Evolutionary conservation across 2,888 invertebrate species (phyloP).

Genomic region (Melieria picta): DNA sequence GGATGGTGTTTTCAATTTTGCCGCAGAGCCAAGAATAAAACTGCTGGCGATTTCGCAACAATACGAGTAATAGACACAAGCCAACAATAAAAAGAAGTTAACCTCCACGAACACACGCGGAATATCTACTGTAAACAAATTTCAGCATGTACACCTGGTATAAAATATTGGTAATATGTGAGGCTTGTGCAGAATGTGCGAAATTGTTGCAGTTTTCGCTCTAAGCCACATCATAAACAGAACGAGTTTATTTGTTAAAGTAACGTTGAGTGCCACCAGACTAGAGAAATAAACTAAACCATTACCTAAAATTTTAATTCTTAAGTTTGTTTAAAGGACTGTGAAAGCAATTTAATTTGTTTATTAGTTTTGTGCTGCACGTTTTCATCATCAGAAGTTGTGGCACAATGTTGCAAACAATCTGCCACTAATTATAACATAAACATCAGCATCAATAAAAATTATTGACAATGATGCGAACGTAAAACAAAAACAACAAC

Average conservation of each 20-base stretch:
- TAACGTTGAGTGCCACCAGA: no score
- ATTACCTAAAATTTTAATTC: no score
- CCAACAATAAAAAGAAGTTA: conserved; percentile 22
- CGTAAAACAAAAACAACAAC: background rate
- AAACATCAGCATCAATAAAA: background rate
- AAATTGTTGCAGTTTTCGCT: background rate
- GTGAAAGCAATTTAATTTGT: no score
- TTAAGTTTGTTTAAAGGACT: no score
- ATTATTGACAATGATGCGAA: background rate
- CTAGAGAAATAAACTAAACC: no score
- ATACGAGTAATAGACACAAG: conserved; percentile 1
- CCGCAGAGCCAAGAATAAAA: conserved; percentile 11
- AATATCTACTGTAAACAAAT: background rate
- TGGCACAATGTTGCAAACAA: no score
- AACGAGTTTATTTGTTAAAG: no score
- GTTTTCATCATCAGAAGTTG: no score
- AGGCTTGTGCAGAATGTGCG: background rate
- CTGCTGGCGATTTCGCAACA: conserved; percentile 20
- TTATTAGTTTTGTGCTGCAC: no score
- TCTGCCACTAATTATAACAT: background rate
- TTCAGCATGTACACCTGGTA: background rate
- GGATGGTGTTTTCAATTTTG: conserved; percentile 3
- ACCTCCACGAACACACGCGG: conserved; percentile 12
- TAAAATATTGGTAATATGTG: background rate
- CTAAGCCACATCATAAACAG: background rate